Base-by-base conservation (phyloP, 2,113 vertebrate genomes). In the Brienomyrus longianalis region DNA sequence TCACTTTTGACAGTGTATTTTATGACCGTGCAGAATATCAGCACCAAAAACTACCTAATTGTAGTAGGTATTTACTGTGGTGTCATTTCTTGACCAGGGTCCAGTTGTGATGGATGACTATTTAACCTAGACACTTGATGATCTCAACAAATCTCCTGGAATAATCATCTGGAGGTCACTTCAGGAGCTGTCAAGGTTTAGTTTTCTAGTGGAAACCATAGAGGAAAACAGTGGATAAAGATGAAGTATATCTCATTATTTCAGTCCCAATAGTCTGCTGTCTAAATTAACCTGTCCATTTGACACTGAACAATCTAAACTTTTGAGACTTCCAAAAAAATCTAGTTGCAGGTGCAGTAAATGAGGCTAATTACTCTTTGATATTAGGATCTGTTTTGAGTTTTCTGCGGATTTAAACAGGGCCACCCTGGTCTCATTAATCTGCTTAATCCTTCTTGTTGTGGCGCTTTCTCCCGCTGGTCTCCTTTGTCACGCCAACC, bases 1-100 rank as follows among this genome's bases (percentile, higher is more conserved):
- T 97, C 97, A 97, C 95, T 98, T 97, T 97, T 97, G 97, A 98
- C 97, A 97, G 95, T 93, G 95, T 97, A 97, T 97, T 99, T 98
- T 97, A 97, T 97, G 96, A 96, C 93, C 91, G 90, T 56, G 93
- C 92, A 91, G 93, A 96, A 97, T 97, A 98, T 97, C 96, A 96
- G 93, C 91, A 95, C 96, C 0, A 92, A 97, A 97, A 98, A 96
- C 97, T 97, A 96, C 96, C 96, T 96, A 96, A 96, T 95, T 96
- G 96, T 97, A 97, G 95, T 95, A 96, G 95, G 96, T 97, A 97
- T 98, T 98, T 98, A 97, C 97, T 96, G 95, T 95, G 95, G 95
- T 96, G 97, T 97, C 96, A 96, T 96, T 97, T 97, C 95, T 95
- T 97, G 96, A 96, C 97, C 96, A 96, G 94, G 92, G 96, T 96